Base-by-base conservation (phyloP, 2,113 vertebrate genomes). In the Petromus typicus region DNA sequence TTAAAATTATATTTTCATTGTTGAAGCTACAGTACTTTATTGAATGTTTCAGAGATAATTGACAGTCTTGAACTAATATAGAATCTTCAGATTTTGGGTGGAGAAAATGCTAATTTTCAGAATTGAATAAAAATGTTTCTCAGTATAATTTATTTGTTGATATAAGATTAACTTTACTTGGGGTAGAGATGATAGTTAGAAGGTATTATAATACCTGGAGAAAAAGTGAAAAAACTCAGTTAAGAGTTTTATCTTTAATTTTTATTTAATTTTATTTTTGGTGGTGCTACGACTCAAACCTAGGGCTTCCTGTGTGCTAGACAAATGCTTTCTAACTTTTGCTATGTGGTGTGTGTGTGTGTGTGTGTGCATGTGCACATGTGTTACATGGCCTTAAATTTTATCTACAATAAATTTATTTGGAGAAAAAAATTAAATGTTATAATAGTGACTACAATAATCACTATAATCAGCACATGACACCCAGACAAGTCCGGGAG, bases 11-110 rank as follows among this genome's bases (percentile, higher is more conserved):
- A 5, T 11, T 92, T 95, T 73, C 91, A 89, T 82, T 93, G 85
- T 89, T 93, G 86, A 91, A 93, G 1, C 82, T 66, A 83, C 93
- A 84, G 13, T 23, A 82, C 56, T 34, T 45, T 73, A 56, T 83
- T 93, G 25, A 12, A 96, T n/a, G 78, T 25, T 96, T 97, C 14
- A 45, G 43, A 91, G 20, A 64, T 82, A 95, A 92, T 40, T 90
- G 66, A 54, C 1, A 75, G 66, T 69, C 3, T 3, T 86, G 64
- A 90, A 66, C 13, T 73, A 57, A 32, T 59, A 17, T 32, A 54
- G 54, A 84, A n/a, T n/a, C n/a, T n/a, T 63, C 16, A 76, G 54
- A 51, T 64, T 81, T n/a, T 22, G 37, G 34, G 27, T 37, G 14
- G 48, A 88, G 32, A 32, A 32, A 83, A 40, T 27, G 30, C 23